Evolutionary conservation across 1,140 invertebrate genomes (phyloP), one percentile per base, ranked within the genome.

Genomic region (Notospermus geniculatus): DNA sequence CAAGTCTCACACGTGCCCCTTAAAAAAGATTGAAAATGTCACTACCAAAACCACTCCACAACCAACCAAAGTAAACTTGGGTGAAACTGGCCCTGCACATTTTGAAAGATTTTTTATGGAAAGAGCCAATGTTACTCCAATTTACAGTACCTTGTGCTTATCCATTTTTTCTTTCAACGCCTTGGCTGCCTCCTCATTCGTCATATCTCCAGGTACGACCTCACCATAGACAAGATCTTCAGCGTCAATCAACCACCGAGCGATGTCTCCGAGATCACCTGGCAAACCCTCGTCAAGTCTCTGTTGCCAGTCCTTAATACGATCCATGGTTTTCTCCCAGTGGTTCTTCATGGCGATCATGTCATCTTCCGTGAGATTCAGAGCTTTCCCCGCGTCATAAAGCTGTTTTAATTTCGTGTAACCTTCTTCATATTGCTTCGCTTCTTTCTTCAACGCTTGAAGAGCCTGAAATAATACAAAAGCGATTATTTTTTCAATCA

Each of bases 161-260:
- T 93, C 90, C 41, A 95, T 78, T 79, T 93, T 94, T 64, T 87
- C 86, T 67, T 90, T 92, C 53, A 95, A 90, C 59, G 92, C 87
- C 39, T 88, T 86, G 2, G 91, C 91, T 39, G 91, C 91, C 81
- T 90, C 89, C 77, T 94, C 91, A 69, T 91, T 90, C 85, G 92
- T 88, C 28, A 84, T 85, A 39, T 60, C 59, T 2, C 25, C 45
- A 17, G 86, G 84, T 5, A 91, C 90, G 71, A 93, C 89, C 66
- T 91, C 88, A 67, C 91, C 89, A 7, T 83, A 83, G 68, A 93
- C 79, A 65, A 94, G 76, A 72, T 88, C 86, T 79, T 95, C 90
- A 41, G 91, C 90, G 68, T 86, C 86, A 41, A 88, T 87, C 15
- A 96, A 75, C 91, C 92, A 93, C 75, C 90, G 88, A 22, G 90